Percentiles rank a stretch among this genome's conserved stretches.
phyloP scores from a whole-genome alignment of 2,888 invertebrate species.

The Bruchidius siliquastri region DNA sequence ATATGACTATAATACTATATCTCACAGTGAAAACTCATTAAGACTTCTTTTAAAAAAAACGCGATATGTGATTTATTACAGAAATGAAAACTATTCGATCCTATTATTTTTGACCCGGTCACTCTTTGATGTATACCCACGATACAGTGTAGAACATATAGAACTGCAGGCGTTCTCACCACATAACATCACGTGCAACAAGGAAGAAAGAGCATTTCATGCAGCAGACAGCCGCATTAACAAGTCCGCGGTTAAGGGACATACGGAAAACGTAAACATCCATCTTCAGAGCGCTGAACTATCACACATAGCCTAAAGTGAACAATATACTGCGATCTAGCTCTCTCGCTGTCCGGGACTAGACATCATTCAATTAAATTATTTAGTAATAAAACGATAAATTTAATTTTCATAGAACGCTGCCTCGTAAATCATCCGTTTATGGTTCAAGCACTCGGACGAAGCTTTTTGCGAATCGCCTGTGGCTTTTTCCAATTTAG shows the following conservation, averaged over 20 bases:
- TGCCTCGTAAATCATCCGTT: slow-evolving; percentile 10
- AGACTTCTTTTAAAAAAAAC: too few species aligned
- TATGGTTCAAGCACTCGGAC: slow-evolving; percentile 2
- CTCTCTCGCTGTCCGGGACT: slow-evolving; percentile 5
- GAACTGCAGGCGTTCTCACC: neutral
- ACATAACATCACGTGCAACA: neutral
- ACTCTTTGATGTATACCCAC: too few species aligned
- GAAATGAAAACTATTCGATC: too few species aligned
- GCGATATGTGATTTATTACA: too few species aligned
- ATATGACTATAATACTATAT: too few species aligned
- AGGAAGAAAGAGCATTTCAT: neutral
- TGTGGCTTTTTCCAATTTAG: neutral
- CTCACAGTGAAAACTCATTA: too few species aligned
- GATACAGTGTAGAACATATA: neutral
- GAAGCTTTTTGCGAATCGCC: neutral
- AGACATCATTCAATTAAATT: slow-evolving; percentile 9
- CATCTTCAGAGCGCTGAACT: neutral
- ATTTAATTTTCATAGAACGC: slow-evolving; percentile 8
- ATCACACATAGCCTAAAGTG: slow-evolving; percentile 8
- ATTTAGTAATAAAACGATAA: slow-evolving; percentile 10
- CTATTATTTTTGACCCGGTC: too few species aligned
- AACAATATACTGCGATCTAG: slow-evolving; percentile 1
- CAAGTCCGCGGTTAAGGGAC: neutral
- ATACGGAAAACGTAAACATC: neutral
- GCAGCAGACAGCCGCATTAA: neutral